phyloP scores from a whole-genome alignment of 2,797 vertebrate species.

The Ptychadena robeensis region DNA sequence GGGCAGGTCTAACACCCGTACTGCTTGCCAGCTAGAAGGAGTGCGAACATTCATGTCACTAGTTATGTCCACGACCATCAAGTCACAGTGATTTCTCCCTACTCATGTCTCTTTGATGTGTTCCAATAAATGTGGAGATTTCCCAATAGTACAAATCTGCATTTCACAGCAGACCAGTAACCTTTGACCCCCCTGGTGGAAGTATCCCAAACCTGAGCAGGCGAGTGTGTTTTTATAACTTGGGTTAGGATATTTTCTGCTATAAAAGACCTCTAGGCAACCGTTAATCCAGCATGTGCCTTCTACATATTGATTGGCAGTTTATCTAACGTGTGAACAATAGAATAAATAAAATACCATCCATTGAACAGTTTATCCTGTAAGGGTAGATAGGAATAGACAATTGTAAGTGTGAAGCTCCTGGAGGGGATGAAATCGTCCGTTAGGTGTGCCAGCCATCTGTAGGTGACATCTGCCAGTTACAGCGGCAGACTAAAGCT shows the following conservation, averaged over 20 bases:
- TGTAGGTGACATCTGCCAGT: constrained; percentile 46
- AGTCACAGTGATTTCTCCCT: neutral
- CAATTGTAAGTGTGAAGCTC: neutral
- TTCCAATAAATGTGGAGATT: neutral
- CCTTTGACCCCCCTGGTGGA: neutral
- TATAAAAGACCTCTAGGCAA: neutral
- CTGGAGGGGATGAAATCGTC: neutral
- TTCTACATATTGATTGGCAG: neutral
- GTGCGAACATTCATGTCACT: no score
- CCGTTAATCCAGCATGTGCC: neutral
- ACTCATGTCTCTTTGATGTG: neutral
- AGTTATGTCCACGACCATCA: no score
- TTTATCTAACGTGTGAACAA: neutral
- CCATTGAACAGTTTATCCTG: neutral
- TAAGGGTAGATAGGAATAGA: neutral
- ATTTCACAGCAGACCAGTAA: no score
- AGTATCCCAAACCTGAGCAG: neutral
- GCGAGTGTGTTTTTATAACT: neutral
- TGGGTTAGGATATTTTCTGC: neutral
- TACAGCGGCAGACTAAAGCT: constrained; percentile 12
- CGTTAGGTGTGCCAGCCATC: constrained; percentile 18
- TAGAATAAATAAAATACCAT: neutral
- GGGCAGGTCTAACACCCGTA: no score
- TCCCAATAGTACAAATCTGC: neutral
- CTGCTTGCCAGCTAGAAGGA: no score